Base-by-base conservation (phyloP, 2,797 vertebrate genomes). In the Aratinga solstitialis region DNA sequence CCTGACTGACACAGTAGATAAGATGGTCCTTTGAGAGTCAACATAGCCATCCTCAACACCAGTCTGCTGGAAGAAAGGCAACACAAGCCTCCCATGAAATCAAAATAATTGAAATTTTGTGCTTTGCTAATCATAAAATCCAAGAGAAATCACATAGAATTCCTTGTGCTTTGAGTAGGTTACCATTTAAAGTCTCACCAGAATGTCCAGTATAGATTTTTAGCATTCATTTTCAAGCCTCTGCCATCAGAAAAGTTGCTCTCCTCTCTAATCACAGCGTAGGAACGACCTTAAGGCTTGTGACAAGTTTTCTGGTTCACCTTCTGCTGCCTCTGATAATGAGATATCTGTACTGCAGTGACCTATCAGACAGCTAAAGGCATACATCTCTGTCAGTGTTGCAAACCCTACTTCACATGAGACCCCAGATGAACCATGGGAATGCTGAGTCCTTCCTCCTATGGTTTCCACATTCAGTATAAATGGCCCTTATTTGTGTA, bases 91-190 rank as follows among this genome's bases (percentile, higher is more conserved):
- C 61, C 54, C 48, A 86, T 61, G 87, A 89, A 96, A 94, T 83
- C 65, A 88, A 88, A 81, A 67, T 58, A 10, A 88, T 50, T 76
- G 12, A 36, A 71, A 95, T 88, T 79, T 54, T 71, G 43, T 93
- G 69, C 38, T 93, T 91, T 93, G 40, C 30, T 86, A 93, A 95
- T 74, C 80, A 86, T 42, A 94, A 94, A 94, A 93, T 32, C 38
- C 34, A 90, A 62, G 34, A 54, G 79, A 90, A 95, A 36, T 0
- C 30, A 77, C 24, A 45, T 84, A 61, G 72, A 89, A 92, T 88
- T 83, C 36, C 17, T 56, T 62, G 27, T 56, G 59, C 51, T 30
- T 81, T 2, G 2, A 77, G 32, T 43, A 85, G 42, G 26, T 42
- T 84, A 74, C 20, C 10, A 36, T 62, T 68, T 66, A 48, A 87